Conservation (phyloP, 2,113 vertebrate genomes). For the Astur gentilis region DNA sequence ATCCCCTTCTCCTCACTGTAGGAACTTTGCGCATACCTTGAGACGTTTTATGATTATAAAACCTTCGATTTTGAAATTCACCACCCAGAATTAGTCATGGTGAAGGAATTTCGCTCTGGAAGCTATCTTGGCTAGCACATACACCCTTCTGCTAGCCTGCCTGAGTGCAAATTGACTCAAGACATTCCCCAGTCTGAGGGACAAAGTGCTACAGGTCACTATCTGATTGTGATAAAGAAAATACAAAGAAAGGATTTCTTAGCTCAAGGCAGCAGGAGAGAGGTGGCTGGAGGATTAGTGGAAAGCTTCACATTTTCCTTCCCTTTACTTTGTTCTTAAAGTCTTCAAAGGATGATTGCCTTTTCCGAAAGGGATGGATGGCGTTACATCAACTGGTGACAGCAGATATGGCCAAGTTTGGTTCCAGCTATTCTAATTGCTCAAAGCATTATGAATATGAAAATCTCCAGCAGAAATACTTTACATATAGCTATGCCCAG, state of each 20-base stretch:
- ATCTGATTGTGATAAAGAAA: conserved; percentile 31
- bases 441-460: background rate
- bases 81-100: conserved; percentile 11
- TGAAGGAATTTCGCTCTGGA: background rate
- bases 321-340: background rate
- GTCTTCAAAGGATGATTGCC: background rate
- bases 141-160: conserved; percentile 2
- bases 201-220: conserved; percentile 2
- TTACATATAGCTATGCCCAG: background rate
- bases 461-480: background rate
- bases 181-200: background rate
- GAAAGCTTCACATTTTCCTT: background rate
- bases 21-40: background rate
- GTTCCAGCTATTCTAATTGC: background rate
- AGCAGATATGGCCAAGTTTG: background rate
- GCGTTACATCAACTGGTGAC: background rate
- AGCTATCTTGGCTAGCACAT: conserved; percentile 19
- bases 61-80: background rate
- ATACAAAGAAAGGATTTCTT: background rate
- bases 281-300: background rate
- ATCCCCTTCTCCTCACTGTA: background rate
- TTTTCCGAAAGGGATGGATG: background rate
- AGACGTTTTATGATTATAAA: background rate
- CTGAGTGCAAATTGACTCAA: conserved; percentile 55
- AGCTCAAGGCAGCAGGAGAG: background rate